A percentile compares a stretch with the other conserved stretches of the same genome.
Evolutionary conservation across 53 echinoderm and acorn worm species (phyloP).

Genomic region (Luidia sarsii): DNA sequence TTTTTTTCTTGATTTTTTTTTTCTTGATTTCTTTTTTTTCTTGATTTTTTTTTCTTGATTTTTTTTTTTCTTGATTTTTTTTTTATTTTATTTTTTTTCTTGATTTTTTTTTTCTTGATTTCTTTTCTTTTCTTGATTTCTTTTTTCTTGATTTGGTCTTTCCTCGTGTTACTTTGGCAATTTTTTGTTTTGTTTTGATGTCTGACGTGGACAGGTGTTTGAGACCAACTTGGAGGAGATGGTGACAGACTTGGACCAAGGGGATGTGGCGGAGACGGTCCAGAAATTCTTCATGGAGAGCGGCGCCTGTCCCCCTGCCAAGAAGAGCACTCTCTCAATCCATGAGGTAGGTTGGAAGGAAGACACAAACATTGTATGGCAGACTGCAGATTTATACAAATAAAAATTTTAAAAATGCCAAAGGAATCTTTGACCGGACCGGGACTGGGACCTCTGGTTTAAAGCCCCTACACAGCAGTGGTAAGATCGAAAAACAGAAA

Average conservation of each 20-base stretch:
- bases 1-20: not conserved
- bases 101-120: not conserved
- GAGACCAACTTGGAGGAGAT: constrained; percentile 88
- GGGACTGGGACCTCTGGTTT: too few species aligned
- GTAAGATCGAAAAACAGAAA: too few species aligned
- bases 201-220: constrained; percentile 65
- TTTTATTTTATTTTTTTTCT: not conserved
- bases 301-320: constrained; percentile 56
- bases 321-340: constrained; percentile 82
- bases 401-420: too few species aligned
- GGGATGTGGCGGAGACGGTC: constrained; percentile 95
- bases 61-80: not conserved
- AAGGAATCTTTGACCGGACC: too few species aligned
- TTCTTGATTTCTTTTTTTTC: not conserved
- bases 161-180: too few species aligned
- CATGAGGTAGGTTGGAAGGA: constrained; percentile 80
- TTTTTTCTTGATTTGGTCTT: too few species aligned
- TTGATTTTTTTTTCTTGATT: too few species aligned
- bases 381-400: too few species aligned
- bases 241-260: constrained; percentile 92
- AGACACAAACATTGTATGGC: too few species aligned
- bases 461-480: too few species aligned
- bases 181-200: not conserved
- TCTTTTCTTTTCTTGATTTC: not conserved
- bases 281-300: constrained; percentile 86